Percentiles rank a stretch among this genome's conserved stretches.
These are phyloP conservation scores for Trochalopteron elliotii DNA, from an alignment of 2,113 vertebrate genomes.

Conservation along the genomic window DNA sequence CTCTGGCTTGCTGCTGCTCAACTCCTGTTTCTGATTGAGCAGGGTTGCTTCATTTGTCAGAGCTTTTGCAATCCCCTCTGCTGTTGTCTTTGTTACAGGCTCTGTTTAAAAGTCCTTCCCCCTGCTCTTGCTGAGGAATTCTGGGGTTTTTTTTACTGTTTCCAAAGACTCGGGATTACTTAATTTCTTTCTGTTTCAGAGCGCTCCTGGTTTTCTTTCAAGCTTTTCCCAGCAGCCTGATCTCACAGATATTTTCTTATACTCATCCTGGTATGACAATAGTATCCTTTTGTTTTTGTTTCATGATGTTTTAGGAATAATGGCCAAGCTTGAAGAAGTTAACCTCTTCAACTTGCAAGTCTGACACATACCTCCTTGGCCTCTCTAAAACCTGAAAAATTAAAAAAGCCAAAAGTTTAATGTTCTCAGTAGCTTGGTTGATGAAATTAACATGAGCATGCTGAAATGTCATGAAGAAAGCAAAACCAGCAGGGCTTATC, in stretches of 20 bases:
- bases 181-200: background rate
- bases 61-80: conserved; percentile 33
- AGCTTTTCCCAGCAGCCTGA: background rate
- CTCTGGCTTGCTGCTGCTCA: background rate
- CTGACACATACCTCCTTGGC: background rate
- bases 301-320: background rate
- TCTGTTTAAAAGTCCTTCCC: background rate
- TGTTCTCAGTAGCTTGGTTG: background rate
- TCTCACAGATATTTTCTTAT: background rate
- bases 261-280: background rate
- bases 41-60: background rate
- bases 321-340: background rate
- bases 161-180: background rate
- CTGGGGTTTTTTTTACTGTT: background rate
- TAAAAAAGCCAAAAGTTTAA: background rate
- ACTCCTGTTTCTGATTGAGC: background rate
- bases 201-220: background rate
- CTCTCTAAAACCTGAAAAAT: background rate
- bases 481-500: background rate
- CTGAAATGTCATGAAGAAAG: background rate
- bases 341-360: background rate
- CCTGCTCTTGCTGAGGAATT: background rate
- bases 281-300: background rate
- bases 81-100: background rate
- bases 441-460: background rate